phyloP scores from a whole-genome alignment of 1,140 invertebrate species.

The Drosophila parvula region DNA sequence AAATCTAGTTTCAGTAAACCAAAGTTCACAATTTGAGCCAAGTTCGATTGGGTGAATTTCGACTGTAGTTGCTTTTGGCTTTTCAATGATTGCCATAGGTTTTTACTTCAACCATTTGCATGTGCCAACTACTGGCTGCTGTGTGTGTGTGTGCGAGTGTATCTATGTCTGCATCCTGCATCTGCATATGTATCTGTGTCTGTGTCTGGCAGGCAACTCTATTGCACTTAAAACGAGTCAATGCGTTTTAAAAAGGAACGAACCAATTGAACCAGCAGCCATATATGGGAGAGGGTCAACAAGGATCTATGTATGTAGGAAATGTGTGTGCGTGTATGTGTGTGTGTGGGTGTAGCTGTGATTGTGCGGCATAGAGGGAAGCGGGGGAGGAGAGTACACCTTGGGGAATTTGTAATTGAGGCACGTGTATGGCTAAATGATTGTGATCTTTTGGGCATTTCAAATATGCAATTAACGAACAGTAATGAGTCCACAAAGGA shows the following conservation, averaged over 20 bases:
- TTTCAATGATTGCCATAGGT: constrained; percentile 69
- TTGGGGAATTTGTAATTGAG: constrained; percentile 69
- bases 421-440: constrained; percentile 70
- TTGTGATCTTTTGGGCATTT: constrained; percentile 69
- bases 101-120: constrained; percentile 66
- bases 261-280: constrained; percentile 48
- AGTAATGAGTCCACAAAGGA: constrained; percentile 50
- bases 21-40: not conserved
- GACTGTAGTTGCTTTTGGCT: constrained; percentile 44
- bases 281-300: constrained; percentile 38
- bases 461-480: constrained; percentile 59
- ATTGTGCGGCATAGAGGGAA: not conserved
- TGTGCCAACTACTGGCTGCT: constrained; percentile 23
- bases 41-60: constrained; percentile 2
- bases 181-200: constrained; percentile 47
- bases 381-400: constrained; percentile 24
- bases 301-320: constrained; percentile 5
- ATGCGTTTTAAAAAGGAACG: constrained; percentile 71
- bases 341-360: constrained; percentile 16
- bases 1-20: not conserved
- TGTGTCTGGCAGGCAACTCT: constrained; percentile 70
- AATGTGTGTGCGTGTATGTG: constrained; percentile 1
- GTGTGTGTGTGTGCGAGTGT: constrained; percentile 30
- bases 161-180: constrained; percentile 12
- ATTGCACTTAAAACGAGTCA: constrained; percentile 79